Base-by-base conservation (phyloP, 2,888 invertebrate genomes). In the Aporophyla lueneburgensis region DNA sequence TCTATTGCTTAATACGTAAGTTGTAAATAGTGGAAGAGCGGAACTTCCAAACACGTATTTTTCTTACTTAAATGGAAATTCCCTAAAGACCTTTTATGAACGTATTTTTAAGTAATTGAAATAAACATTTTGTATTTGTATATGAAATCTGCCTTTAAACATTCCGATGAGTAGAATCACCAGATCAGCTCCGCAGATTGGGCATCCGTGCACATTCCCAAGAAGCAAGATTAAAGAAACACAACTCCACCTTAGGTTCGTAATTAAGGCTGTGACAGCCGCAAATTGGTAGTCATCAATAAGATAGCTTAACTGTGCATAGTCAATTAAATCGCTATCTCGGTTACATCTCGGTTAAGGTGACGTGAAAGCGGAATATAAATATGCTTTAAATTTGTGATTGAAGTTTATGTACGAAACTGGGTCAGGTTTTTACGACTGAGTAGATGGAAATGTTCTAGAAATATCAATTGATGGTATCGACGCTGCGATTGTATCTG, bases 281-380 rank as follows among this genome's bases (percentile, higher is more conserved):
- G 83, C 84, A 87, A 91, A 89, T 90, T 88, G 86, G 83, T 77
- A 80, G 80, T 77, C 88, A 90, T 89, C 87, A 86, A 89, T 91
- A 88, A 86, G 74, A 59, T 19, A 73, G 83, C 86, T 86, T 90
- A 89, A 87, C 89, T 83, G 83, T 77, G 81, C 78, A 80, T 84
- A 85, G 87, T 89, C 88, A 90, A 91, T 91, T 91, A 89, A 91
- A 89, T 62, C 71, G 59, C 71, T 86, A 86, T 87, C 88, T 80
- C 69, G 71, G 71, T 84, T 68, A 68, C 80, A 87, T 89, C 87
- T 86, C 72, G 71, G 68, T 70, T 76, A 76, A 72, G 62, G 75
- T 73, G 67, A 72, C 9, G 66, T 49, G 72, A 81, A 78, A 77
- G 78, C 61, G 14, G 27, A n/a, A 66, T 69, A 74, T 71, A 68